Base-by-base conservation (phyloP, 2,888 invertebrate genomes). In the Cantharis lateralis region DNA sequence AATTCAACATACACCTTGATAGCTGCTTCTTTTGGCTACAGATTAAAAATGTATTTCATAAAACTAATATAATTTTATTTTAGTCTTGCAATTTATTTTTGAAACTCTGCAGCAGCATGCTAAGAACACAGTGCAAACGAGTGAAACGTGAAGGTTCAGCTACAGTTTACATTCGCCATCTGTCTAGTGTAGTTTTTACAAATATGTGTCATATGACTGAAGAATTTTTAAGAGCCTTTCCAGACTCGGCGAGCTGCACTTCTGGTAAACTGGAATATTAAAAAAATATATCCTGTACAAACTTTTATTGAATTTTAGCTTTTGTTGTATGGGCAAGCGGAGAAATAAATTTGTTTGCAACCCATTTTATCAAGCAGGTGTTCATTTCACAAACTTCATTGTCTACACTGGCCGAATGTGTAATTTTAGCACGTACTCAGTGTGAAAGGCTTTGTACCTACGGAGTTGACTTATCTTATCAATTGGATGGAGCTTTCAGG, bases 321-420 rank as follows among this genome's bases (percentile, higher is more conserved):
- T 94, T 98, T 81, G 93, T 97, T 79, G 95, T 97, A 5, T 98
- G 98, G 98, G 94, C 95, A 81, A 95, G 95, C 84, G 91, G 93
- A 80, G 96, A 96, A 89, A 89, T 96, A 75, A 93, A 93, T 83
- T 91, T 94, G 83, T 92, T 96, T 84, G 94, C 94, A 82, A 93
- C 93, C 82, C 95, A 95, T 88, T 91, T 96, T 83, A 93, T 95
- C 71, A 95, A 95, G 84, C 96, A 98, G 88, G 94, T 98, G 70
- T 96, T 98, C 85, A 94, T 95, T 82, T 96, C 96, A 7, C 97
- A 98, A 88, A 94, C 96, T 73, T 93, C 95, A 10, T 89, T 98
- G 83, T 94, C 95, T 79, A 93, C 94, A 0, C 92, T 98, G 72
- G 93, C 97, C 7, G 96, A 96, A 86, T 97, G 96, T 88, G 94